These are phyloP conservation scores for Archaeoteleia sp. DNA, from an alignment of 2,888 invertebrate genomes.

Conservation along the genomic window DNA sequence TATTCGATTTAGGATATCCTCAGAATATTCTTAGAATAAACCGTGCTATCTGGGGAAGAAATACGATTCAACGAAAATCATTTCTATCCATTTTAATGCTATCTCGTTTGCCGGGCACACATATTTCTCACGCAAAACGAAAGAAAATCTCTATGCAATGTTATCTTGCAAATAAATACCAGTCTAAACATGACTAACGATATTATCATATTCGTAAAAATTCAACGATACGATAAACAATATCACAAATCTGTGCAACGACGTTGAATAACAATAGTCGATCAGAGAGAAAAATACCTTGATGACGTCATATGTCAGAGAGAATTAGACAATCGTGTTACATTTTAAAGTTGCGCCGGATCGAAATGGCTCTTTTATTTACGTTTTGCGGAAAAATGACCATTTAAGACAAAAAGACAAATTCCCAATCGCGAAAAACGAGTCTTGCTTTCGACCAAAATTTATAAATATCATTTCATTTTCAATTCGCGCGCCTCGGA, in stretches of 20 bases:
- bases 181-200: slow-evolving; percentile 43
- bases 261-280: slow-evolving; percentile 54
- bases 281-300: slow-evolving; percentile 48
- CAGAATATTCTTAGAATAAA: too few species aligned
- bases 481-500: neutral
- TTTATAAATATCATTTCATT: neutral
- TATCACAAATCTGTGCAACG: slow-evolving; percentile 55
- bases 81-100: too few species aligned
- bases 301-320: slow-evolving; percentile 44
- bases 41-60: too few species aligned
- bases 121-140: slow-evolving; percentile 25
- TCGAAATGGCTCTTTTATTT: slow-evolving; percentile 34
- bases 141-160: slow-evolving; percentile 42
- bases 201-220: slow-evolving; percentile 44
- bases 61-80: too few species aligned
- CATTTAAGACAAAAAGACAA: slow-evolving; percentile 45
- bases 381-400: slow-evolving; percentile 40
- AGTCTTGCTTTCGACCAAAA: slow-evolving; percentile 34
- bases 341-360: neutral
- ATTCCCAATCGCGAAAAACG: too few species aligned
- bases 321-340: slow-evolving; percentile 43
- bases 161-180: slow-evolving; percentile 48
- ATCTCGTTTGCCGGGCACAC: too few species aligned
- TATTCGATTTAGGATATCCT: too few species aligned
- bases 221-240: slow-evolving; percentile 54